Percentiles rank a stretch among this genome's conserved stretches.
These are phyloP conservation scores for Isichthys henryi DNA, from an alignment of 2,113 vertebrate species.

Conservation along the genomic window DNA sequence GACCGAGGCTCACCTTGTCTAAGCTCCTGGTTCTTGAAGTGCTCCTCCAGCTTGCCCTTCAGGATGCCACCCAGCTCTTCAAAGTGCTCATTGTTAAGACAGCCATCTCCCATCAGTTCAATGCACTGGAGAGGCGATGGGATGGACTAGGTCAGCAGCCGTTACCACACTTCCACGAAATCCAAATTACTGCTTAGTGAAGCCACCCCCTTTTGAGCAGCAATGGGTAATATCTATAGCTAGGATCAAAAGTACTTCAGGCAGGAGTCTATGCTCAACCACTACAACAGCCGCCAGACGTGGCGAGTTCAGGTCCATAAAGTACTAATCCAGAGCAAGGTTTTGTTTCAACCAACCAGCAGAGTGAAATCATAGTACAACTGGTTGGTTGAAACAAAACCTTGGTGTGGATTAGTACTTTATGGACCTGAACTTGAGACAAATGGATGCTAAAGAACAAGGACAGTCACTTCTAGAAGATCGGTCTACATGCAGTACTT, in stretches of 20 bases:
- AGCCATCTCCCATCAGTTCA: slow-evolving; percentile 96
- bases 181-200: background rate
- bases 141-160: background rate
- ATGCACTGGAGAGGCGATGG: slow-evolving; percentile 65
- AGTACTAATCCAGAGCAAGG: background rate
- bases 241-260: background rate
- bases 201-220: background rate
- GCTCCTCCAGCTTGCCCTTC: slow-evolving; percentile 92
- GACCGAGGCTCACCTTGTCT: slow-evolving; percentile 71
- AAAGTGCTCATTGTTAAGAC: slow-evolving; percentile 91
- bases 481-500: background rate
- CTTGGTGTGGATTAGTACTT: background rate
- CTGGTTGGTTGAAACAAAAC: background rate
- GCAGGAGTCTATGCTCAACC: background rate
- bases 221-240: background rate
- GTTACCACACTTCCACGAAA: background rate
- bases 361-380: background rate
- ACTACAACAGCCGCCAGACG: background rate
- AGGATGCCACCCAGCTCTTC: slow-evolving; percentile 92
- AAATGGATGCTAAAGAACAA: background rate
- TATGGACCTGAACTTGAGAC: background rate
- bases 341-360: background rate
- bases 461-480: background rate
- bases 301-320: background rate
- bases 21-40: slow-evolving; percentile 97